Conservation (phyloP, 2,113 vertebrate species). For the Phodopus roborovskii region DNA sequence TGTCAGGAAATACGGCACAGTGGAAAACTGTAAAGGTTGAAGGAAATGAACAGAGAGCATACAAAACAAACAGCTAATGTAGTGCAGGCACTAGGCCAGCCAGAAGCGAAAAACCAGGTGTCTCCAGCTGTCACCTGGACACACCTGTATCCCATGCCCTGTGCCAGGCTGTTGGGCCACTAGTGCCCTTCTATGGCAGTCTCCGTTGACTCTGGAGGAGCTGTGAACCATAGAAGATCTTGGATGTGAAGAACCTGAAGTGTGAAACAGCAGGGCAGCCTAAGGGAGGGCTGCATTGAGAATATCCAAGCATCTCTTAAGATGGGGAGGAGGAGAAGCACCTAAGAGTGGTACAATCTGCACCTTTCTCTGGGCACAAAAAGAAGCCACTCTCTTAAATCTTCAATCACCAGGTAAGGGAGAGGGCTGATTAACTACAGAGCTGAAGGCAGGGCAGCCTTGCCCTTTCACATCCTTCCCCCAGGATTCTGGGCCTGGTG, state of each 20-base stretch:
- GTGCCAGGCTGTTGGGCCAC: slow-evolving; percentile 91
- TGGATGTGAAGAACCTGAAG: background rate
- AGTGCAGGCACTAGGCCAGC: slow-evolving; percentile 83
- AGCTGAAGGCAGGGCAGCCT: slow-evolving; percentile 84
- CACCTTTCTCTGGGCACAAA: slow-evolving; percentile 82
- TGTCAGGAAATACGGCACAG: slow-evolving; percentile 68
- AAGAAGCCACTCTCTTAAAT: slow-evolving; percentile 62
- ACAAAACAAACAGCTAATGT: slow-evolving; percentile 80
- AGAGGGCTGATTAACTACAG: slow-evolving; percentile 77
- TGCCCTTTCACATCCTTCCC: slow-evolving; percentile 78
- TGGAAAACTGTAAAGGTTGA: background rate
- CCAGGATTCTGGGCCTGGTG: background rate
- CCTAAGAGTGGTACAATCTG: slow-evolving; percentile 79
- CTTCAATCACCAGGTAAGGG: slow-evolving; percentile 83
- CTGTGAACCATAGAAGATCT: slow-evolving; percentile 71
- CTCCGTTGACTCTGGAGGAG: slow-evolving; percentile 46
- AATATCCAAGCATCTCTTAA: slow-evolving; percentile 85
- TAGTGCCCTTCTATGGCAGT: slow-evolving; percentile 88
- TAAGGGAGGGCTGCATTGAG: slow-evolving; percentile 84
- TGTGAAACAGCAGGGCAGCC: slow-evolving; percentile 82
- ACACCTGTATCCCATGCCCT: slow-evolving; percentile 89
- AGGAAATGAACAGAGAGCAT: slow-evolving; percentile 80
- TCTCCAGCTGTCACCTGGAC: slow-evolving; percentile 84
- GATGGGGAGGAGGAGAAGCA: background rate
- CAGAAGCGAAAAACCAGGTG: slow-evolving; percentile 89